Conservation (phyloP, 2,113 vertebrate genomes). For the Microcebus murinus region DNA sequence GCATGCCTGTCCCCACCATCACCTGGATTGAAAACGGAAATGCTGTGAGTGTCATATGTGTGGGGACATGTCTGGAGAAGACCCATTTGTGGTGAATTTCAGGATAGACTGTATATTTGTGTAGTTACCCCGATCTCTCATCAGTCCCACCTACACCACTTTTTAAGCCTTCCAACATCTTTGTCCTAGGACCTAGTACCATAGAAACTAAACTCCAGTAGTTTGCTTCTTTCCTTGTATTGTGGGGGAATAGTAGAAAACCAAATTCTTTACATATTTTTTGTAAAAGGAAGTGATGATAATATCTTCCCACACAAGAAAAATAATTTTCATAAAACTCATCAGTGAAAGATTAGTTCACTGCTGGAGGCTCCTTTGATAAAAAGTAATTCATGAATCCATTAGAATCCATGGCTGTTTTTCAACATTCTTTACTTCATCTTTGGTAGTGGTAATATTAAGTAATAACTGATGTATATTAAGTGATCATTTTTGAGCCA, state of each 20-base stretch:
- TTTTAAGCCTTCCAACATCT: not conserved
- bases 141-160: not conserved
- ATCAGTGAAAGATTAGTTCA: not conserved
- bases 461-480: not conserved
- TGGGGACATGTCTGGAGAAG: not conserved
- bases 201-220: not conserved
- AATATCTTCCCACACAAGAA: not conserved
- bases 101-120: not conserved
- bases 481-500: not conserved
- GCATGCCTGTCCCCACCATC: conserved; percentile 94
- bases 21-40: conserved; percentile 98
- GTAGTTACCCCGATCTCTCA: not conserved
- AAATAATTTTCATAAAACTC: conserved; percentile 27
- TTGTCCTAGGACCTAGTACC: not conserved
- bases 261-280: not conserved
- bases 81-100: not conserved
- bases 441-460: not conserved
- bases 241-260: not conserved
- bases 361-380: not conserved
- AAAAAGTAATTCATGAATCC: not conserved
- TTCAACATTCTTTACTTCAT: conserved; percentile 8
- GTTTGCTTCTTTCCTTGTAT: not conserved
- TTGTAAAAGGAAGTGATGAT: not conserved
- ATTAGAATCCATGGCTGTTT: not conserved
- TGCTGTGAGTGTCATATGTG: conserved; percentile 88